Base-by-base conservation (phyloP, 1,140 invertebrate genomes). In the Drosophila sp. region DNA sequence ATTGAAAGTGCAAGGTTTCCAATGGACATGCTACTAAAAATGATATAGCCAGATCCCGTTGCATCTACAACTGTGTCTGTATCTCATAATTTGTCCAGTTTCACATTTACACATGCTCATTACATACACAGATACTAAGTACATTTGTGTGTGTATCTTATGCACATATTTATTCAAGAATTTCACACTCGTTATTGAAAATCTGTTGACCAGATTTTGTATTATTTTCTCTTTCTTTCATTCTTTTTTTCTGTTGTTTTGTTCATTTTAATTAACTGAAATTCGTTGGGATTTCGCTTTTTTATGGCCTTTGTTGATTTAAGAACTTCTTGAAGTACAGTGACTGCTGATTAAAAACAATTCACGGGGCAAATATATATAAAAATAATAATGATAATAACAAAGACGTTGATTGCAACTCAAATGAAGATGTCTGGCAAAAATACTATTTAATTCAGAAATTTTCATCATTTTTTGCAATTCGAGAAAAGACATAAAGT, bases 151-250 rank as follows among this genome's bases (percentile, higher is more conserved):
- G 69, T 71, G 79, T 70, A 78, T 75, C 48, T 78, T 76, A 73
- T 67, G 50, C 18, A 72, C 78, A 82, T 86, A 87, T 87, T 89
- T 89, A 80, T 74, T 89, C 66, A 83, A 89, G 84, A 77, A 89
- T 75, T 89, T 89, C 79, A 89, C 83, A 89, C 83, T 89, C 70
- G 62, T 74, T 80, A 74, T 27, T 27, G 51, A 57, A 87, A 89
- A 89, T 89, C 84, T 89, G 83, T 89, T 83, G 63, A 77, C 75
- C 83, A 89, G 76, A 89, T 80, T 86, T 78, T 72, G 27, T 29
- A 14, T 75, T 63, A 14, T 71, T 63, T 51, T 43, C 54, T 38
- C 4, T 48, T 9, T 67, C 54, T 71, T 66, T 56, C 67, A 54
- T 61, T 51, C 46, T 59, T 13, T 53, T 18, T 53, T 18, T 18